Evolutionary conservation across 2,888 invertebrate species (phyloP).

Genomic region (Thera britannica): DNA sequence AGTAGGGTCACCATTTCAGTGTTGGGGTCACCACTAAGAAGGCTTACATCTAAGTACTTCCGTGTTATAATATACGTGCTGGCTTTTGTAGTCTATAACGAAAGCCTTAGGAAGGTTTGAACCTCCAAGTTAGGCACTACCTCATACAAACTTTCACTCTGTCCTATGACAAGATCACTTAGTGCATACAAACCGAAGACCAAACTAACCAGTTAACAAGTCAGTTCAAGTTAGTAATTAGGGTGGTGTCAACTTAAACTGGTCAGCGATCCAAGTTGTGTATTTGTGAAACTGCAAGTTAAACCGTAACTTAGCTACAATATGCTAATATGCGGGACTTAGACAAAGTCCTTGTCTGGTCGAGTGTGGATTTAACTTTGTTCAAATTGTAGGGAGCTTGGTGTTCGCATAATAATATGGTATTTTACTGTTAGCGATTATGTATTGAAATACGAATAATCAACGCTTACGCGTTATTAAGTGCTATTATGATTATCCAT

Average conservation of each 20-base stretch:
- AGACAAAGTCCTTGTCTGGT: constrained; percentile 22
- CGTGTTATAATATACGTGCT: no score
- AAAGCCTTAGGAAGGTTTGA: no score
- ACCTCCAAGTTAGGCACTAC: no score
- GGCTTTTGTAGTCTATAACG: no score
- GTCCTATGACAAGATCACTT: no score
- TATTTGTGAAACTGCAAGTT: constrained; percentile 41
- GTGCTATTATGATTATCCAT: no score
- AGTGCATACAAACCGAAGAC: not conserved
- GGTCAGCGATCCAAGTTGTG: constrained; percentile 40
- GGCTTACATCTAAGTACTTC: no score
- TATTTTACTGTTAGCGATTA: constrained; percentile 14
- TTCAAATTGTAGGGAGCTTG: constrained; percentile 16
- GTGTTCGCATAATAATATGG: not conserved
- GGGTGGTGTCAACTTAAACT: constrained; percentile 31
- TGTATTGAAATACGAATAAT: no score
- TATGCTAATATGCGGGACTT: constrained; percentile 41
- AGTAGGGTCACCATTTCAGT: no score
- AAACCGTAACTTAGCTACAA: constrained; percentile 39
- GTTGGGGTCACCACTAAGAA: no score
- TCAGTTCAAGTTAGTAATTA: constrained; percentile 20
- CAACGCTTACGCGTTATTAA: no score
- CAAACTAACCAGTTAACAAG: constrained; percentile 10
- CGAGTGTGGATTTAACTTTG: constrained; percentile 30
- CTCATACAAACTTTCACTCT: no score